Evolutionary conservation across 2,797 vertebrate genomes (phyloP).

Genomic region (Hyperoplus lanceolatus): DNA sequence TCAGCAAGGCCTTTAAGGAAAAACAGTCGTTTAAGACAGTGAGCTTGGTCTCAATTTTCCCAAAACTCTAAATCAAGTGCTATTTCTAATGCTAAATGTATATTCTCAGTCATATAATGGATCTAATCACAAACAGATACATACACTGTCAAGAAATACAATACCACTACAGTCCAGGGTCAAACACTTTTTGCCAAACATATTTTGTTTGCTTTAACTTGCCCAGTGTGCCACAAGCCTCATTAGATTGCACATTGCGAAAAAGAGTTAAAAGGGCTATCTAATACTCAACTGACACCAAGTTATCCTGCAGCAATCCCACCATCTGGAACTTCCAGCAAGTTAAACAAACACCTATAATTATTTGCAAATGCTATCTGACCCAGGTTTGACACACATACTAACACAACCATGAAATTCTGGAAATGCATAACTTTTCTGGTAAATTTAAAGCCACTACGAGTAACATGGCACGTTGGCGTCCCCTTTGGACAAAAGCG

Average conservation of each 20-base stretch:
- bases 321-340: slow-evolving; percentile 64
- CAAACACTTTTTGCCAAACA: slow-evolving; percentile 23
- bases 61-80: slow-evolving; percentile 61
- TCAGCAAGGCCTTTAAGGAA: slow-evolving; percentile 46
- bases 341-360: slow-evolving; percentile 72
- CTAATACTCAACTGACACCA: slow-evolving; percentile 57
- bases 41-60: slow-evolving; percentile 56
- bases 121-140: slow-evolving; percentile 56
- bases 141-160: slow-evolving; percentile 32
- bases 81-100: slow-evolving; percentile 59
- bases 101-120: slow-evolving; percentile 42
- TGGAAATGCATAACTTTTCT: slow-evolving; percentile 50
- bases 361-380: slow-evolving; percentile 75
- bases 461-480: too few species aligned
- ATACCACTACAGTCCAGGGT: slow-evolving; percentile 15
- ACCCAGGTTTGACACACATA: slow-evolving; percentile 64
- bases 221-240: slow-evolving; percentile 21
- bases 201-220: slow-evolving; percentile 20
- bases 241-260: slow-evolving; percentile 18
- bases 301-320: slow-evolving; percentile 39
- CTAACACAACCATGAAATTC: slow-evolving; percentile 49
- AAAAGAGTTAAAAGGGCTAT: slow-evolving; percentile 35
- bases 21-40: slow-evolving; percentile 53
- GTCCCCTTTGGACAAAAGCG: too few species aligned
- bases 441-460: slow-evolving; percentile 32